A percentile compares a stretch with the other conserved stretches of the same genome.
Conservation (phyloP, 2,797 vertebrate genomes). For the Emydoidea blandingii region DNA sequence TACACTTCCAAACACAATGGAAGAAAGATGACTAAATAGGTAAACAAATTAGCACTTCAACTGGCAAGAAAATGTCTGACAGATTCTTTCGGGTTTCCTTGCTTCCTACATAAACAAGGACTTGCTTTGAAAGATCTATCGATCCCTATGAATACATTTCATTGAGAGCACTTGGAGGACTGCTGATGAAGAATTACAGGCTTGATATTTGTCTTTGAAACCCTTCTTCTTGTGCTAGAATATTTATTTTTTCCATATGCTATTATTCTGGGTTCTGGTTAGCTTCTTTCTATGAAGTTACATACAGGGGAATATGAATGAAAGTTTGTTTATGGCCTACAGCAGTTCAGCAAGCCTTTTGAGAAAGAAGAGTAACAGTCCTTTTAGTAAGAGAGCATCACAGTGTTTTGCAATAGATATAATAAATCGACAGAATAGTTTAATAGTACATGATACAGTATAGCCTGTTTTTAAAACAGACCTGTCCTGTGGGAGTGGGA, state of each 20-base stretch:
- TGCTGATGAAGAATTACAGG: background rate
- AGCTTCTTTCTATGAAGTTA: background rate
- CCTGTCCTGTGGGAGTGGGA: background rate
- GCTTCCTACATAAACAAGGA: background rate
- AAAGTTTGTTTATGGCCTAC: conserved; percentile 22
- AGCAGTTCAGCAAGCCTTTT: background rate
- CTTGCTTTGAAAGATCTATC: background rate
- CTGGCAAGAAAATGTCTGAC: background rate
- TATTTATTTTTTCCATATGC: background rate
- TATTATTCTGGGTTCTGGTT: background rate
- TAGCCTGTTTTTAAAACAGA: conserved; percentile 4
- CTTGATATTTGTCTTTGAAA: conserved; percentile 4
- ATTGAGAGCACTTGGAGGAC: background rate
- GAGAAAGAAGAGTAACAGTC: conserved; percentile 6
- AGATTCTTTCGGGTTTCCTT: background rate
- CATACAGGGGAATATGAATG: background rate
- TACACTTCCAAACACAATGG: rapidly evolving
- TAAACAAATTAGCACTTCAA: rapidly evolving
- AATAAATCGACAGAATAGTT: background rate
- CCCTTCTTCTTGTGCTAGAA: background rate
- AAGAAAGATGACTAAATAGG: background rate
- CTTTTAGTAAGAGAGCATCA: background rate
- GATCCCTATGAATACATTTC: background rate
- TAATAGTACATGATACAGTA: background rate
- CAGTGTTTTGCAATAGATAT: background rate